phyloP scores from a whole-genome alignment of 37 sponge, comb jelly and placozoan species.

The Halisarca cf. caerulea region DNA sequence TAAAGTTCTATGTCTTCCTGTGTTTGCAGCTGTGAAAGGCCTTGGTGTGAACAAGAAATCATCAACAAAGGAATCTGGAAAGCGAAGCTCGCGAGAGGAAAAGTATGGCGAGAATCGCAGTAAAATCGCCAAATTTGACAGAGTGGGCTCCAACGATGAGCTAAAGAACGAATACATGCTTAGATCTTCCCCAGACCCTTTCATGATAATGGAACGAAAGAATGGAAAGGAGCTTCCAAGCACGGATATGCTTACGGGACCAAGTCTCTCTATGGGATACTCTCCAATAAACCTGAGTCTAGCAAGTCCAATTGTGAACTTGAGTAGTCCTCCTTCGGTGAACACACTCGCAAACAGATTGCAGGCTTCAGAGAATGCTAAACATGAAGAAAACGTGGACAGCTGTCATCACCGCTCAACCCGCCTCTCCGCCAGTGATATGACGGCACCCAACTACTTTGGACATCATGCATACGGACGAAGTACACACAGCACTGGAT shows the following conservation, averaged over 20 bases:
- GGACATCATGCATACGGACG: not conserved
- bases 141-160: not conserved
- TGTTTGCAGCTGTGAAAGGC: constrained; percentile 27
- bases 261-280: not conserved
- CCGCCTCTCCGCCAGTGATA: not conserved
- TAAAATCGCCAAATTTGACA: constrained; percentile 8
- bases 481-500: not conserved
- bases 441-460: not conserved
- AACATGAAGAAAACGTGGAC: not conserved
- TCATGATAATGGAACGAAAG: not conserved
- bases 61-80: not conserved
- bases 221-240: not conserved
- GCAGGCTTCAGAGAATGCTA: constrained; percentile 6
- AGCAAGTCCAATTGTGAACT: not conserved
- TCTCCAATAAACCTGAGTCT: constrained; percentile 21
- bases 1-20: too few species aligned
- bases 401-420: not conserved
- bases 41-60: constrained; percentile 38
- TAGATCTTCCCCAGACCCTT: not conserved
- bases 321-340: constrained; percentile 26
- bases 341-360: not conserved
- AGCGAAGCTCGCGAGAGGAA: not conserved
- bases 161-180: not conserved
- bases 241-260: not conserved
- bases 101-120: too few species aligned